These are phyloP conservation scores for Notodromas monacha DNA, from an alignment of 2,888 invertebrate genomes.

Conservation along the genomic window DNA sequence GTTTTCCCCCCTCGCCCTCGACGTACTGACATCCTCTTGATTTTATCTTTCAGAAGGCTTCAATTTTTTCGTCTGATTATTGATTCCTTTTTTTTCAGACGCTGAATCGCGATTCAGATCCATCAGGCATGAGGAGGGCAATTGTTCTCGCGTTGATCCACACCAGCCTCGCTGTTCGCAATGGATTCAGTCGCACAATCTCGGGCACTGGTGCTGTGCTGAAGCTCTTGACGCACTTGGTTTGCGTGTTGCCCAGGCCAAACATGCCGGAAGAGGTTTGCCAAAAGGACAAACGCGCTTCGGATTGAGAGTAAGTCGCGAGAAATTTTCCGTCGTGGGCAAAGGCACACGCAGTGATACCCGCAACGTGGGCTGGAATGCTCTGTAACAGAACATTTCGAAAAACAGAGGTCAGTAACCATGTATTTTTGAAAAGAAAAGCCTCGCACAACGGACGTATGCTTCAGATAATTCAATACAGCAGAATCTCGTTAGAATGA, in stretches of 20 bases:
- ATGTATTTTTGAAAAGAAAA: too few species aligned
- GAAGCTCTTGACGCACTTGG: slow-evolving; percentile 76
- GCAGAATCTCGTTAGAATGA: too few species aligned
- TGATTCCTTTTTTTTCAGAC: too few species aligned
- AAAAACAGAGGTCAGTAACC: too few species aligned
- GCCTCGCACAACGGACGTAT: too few species aligned
- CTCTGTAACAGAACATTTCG: too few species aligned
- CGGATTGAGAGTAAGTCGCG: slow-evolving; percentile 71
- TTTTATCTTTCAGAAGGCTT: too few species aligned
- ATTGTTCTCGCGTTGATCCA: slow-evolving; percentile 85
- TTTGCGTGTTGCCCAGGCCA: slow-evolving; percentile 84
- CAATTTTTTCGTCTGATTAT: too few species aligned
- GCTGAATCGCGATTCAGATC: slow-evolving; percentile 56
- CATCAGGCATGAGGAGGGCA: slow-evolving; percentile 74
- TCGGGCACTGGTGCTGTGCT: slow-evolving; percentile 73
- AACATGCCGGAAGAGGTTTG: slow-evolving; percentile 72
- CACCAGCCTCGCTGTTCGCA: slow-evolving; percentile 58
- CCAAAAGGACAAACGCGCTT: slow-evolving; percentile 89
- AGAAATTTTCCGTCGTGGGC: slow-evolving; percentile 90
- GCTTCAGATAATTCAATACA: too few species aligned
- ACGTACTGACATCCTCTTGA: too few species aligned
- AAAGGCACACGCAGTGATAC: slow-evolving; percentile 72
- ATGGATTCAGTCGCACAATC: slow-evolving; percentile 48
- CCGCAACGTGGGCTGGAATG: slow-evolving; percentile 60
- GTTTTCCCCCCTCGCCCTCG: too few species aligned